These are phyloP conservation scores for Knipowitschia caucasica DNA, from an alignment of 2,797 vertebrate genomes.

Conservation along the genomic window DNA sequence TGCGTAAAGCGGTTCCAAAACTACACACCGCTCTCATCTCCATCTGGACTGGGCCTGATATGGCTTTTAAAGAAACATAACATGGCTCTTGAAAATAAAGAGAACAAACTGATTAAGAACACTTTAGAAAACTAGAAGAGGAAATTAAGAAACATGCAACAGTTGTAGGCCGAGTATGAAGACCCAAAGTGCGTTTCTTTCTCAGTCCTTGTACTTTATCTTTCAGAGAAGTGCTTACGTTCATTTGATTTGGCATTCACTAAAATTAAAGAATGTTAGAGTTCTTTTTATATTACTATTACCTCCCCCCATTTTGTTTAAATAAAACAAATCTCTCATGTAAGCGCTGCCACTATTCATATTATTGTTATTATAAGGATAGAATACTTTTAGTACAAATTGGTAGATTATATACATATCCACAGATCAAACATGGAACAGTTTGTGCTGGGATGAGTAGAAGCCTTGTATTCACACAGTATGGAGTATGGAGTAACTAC, in stretches of 20 bases:
- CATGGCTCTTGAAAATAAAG: constrained; percentile 17
- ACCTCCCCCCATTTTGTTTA: constrained; percentile 46
- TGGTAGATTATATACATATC: constrained; percentile 74
- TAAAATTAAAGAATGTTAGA: background rate
- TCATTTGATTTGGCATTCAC: background rate
- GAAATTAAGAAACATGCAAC: background rate
- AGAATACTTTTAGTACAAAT: constrained; percentile 74
- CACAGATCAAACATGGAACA: constrained; percentile 56
- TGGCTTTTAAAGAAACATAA: constrained; percentile 3
- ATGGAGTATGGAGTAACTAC: too few relatives aligned
- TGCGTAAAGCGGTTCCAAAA: too few relatives aligned
- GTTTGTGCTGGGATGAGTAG: constrained; percentile 68
- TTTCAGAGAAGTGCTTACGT: background rate
- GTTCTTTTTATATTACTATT: background rate
- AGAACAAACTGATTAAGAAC: constrained; percentile 4
- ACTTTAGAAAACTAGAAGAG: background rate
- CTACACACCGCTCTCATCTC: too few relatives aligned
- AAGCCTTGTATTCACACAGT: constrained; percentile 63
- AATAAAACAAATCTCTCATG: constrained; percentile 51
- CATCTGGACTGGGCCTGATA: too few relatives aligned
- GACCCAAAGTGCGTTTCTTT: constrained; percentile 52
- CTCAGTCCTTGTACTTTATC: background rate
- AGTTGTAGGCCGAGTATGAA: constrained; percentile 28
- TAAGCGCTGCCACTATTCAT: constrained; percentile 52
- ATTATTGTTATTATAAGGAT: constrained; percentile 64